Percentiles rank a stretch among this genome's conserved stretches.
Evolutionary conservation across 2,888 invertebrate genomes (phyloP).

Genomic region (Eledone cirrhosa): DNA sequence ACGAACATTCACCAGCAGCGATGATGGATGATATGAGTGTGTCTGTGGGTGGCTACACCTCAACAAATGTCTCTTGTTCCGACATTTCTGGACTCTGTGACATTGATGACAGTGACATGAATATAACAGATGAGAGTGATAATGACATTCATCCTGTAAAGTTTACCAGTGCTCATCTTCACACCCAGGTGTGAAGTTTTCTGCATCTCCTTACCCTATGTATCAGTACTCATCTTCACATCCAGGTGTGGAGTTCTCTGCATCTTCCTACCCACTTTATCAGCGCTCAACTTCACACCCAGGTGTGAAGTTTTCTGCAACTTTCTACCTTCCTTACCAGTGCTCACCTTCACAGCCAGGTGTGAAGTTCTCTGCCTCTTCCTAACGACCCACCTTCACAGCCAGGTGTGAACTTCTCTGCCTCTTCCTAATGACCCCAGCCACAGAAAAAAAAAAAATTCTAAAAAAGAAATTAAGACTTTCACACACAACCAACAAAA

Average conservation of each 20-base stretch:
- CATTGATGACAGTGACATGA: slow-evolving; percentile 76
- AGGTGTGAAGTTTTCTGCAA: too few relatives aligned
- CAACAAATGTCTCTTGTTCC: slow-evolving; percentile 78
- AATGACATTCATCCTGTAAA: slow-evolving; percentile 51
- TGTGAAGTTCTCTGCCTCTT: slow-evolving; percentile 34
- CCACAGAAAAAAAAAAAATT: too few relatives aligned
- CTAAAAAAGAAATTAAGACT: too few relatives aligned
- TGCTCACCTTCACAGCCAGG: slow-evolving; percentile 35
- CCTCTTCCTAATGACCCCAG: too few relatives aligned
- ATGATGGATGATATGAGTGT: slow-evolving; percentile 77
- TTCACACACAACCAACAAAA: too few relatives aligned
- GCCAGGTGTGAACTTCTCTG: background rate
- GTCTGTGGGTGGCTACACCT: slow-evolving; percentile 70
- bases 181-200: slow-evolving; percentile 37
- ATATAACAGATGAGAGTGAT: slow-evolving; percentile 61
- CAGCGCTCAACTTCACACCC: slow-evolving; percentile 34
- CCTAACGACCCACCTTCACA: too few relatives aligned
- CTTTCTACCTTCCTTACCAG: too few relatives aligned
- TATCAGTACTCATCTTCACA: background rate
- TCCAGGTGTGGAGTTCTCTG: background rate
- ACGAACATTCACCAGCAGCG: slow-evolving; percentile 74
- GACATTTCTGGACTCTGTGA: slow-evolving; percentile 90
- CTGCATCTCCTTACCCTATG: too few relatives aligned
- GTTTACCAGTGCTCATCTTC: slow-evolving; percentile 31
- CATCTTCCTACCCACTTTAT: too few relatives aligned